Conservation (phyloP, 2,888 invertebrate species). For the Amblyjoppa fuscipennis region DNA sequence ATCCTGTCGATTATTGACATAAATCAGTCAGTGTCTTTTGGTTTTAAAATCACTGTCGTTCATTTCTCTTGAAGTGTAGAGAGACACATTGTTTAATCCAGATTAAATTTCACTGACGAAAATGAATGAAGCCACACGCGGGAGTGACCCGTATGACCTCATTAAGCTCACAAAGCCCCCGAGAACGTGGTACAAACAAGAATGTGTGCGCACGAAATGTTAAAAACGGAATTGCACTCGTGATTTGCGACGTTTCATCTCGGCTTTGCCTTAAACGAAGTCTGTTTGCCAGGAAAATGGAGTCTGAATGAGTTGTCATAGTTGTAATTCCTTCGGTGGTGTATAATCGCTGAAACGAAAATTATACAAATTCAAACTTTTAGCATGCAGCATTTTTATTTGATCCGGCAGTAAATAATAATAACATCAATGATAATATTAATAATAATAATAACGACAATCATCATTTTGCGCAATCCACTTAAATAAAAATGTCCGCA, state of each 20-base stretch:
- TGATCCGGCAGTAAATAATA: no score
- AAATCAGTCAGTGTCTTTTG: no score
- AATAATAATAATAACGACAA: no score
- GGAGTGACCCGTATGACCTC: conserved; percentile 9
- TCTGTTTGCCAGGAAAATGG: conserved; percentile 1
- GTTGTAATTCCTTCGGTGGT: background rate
- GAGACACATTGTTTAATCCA: background rate
- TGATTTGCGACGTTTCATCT: conserved; percentile 7
- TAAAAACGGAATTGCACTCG: background rate
- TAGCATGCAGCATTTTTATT: no score
- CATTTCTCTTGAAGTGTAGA: background rate
- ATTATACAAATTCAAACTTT: no score
- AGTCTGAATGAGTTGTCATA: conserved; percentile 5
- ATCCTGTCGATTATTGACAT: background rate
- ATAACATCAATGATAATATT: no score
- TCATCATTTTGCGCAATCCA: no score
- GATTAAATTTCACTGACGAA: background rate
- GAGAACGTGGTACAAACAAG: conserved; percentile 7
- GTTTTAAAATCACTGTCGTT: no score
- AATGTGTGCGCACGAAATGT: background rate
- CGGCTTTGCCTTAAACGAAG: background rate
- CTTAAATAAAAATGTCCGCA: no score
- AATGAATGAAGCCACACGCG: background rate
- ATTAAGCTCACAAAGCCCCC: background rate
- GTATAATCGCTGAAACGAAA: background rate